Conservation (phyloP, 2,888 invertebrate genomes). For the Proisotoma minuta region DNA sequence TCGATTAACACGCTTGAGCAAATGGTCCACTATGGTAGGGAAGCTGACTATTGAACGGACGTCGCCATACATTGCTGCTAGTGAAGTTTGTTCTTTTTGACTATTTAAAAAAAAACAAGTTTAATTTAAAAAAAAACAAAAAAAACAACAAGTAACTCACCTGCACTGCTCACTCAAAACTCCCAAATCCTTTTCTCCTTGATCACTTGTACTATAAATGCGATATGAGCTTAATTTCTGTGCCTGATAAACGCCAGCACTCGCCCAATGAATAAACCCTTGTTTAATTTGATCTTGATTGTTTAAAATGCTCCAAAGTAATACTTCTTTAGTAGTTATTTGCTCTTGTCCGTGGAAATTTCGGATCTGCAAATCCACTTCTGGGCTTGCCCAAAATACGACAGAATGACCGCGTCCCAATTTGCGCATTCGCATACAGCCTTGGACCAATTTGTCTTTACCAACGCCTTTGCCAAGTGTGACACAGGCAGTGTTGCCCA, state of each 20-base stretch:
- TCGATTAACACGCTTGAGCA: constrained; percentile 20
- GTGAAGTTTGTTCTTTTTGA: constrained; percentile 24
- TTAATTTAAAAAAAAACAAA: too few relatives aligned
- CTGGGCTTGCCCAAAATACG: constrained; percentile 28
- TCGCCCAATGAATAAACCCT: constrained; percentile 34
- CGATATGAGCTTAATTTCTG: constrained; percentile 20
- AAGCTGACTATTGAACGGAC: constrained; percentile 9
- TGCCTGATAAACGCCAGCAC: constrained; percentile 23
- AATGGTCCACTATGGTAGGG: constrained; percentile 19
- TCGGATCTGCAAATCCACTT: constrained; percentile 23
- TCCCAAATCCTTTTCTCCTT: constrained; percentile 14
- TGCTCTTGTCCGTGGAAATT: neutral
- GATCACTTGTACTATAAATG: constrained; percentile 3
- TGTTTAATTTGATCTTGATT: constrained; percentile 19
- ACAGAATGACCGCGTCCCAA: constrained; percentile 29
- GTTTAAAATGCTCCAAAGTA: constrained; percentile 29
- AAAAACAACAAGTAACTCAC: too few relatives aligned
- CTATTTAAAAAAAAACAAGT: too few relatives aligned
- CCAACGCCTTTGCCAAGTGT: constrained; percentile 31
- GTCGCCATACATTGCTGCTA: constrained; percentile 27
- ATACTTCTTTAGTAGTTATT: constrained; percentile 20
- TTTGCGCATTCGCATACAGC: constrained; percentile 33
- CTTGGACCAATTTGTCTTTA: constrained; percentile 37
- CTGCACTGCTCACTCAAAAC: constrained; percentile 14
- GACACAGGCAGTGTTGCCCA: constrained; percentile 16